Conservation (phyloP, 2,797 vertebrate species). For the Eulemur rubriventer region DNA sequence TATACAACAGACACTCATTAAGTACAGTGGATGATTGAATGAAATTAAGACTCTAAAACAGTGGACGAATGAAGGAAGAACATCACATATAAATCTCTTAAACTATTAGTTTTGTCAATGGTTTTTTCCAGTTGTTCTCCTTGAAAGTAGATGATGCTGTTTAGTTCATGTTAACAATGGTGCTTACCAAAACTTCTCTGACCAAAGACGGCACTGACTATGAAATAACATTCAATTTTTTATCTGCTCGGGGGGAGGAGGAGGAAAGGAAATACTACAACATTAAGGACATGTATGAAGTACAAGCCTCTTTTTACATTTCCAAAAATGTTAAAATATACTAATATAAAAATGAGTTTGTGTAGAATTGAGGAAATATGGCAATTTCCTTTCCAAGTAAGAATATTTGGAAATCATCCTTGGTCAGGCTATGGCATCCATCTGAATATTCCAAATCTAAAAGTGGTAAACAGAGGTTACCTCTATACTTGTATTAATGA, state of each 20-base stretch:
- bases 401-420: not conserved
- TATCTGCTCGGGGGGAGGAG: not conserved
- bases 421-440: not conserved
- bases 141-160: not conserved
- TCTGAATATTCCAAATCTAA: not conserved
- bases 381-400: not conserved
- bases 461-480: not conserved
- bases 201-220: not conserved
- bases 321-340: not conserved
- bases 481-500: not conserved
- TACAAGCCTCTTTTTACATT: not conserved
- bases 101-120: not conserved
- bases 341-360: not conserved
- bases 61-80: not conserved
- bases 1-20: not conserved
- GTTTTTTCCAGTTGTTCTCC: not conserved
- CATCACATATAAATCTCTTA: not conserved
- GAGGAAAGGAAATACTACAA: not conserved
- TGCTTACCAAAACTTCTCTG: not conserved
- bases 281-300: not conserved
- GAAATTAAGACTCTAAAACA: not conserved
- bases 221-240: not conserved
- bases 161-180: not conserved
- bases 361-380: not conserved
- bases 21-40: not conserved